Evolutionary conservation across 2,113 vertebrate genomes (phyloP), one percentile per base, ranked within the genome.

Genomic region (Xenopus borealis): DNA sequence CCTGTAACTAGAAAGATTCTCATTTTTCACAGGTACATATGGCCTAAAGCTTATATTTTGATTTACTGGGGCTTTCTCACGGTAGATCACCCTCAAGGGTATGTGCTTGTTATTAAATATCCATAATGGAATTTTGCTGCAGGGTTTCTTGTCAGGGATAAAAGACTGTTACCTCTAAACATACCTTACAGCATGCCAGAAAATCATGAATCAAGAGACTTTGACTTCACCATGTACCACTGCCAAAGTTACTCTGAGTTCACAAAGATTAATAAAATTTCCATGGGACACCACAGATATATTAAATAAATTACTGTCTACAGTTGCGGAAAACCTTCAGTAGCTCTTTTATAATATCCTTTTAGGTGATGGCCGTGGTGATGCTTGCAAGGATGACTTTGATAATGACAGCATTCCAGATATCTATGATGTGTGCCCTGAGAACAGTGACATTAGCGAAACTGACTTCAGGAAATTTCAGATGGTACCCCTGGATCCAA

Each of bases 401-500:
- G 97, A 99, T 86, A 96, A 98, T 0, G 97, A 99, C 84, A 95
- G 10, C 0, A 84, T 99, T 76, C 97, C 95, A 0, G 97, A 99
- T 82, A 94, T 96, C 66, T 88, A 93, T 7, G 97, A 99, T 11
- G 95, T 95, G 30, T 99, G 97, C 45, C 97, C 97, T 0, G 96
- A 98, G 83, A 98, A 99, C 84, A 91, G 81, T 11, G 97, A 92
- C 71, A 96, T 99, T 80, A 96, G 93, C 27, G 89, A 90, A 81
- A 99, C 97, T 0, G 97, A 99, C 86, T 98, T 99, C 84, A 89
- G 96, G 67, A 99, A 99, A 85, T 98, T 99, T 87, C 97, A 99
- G 84, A 98, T 98, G 97, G 97, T 99, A 66, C 96, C 93, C 64
- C 75, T 99, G 85, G 97, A 99, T 83, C 97, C 97, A 59, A 98